Percentiles rank a stretch among this genome's conserved stretches.
Conservation (phyloP, 2,888 invertebrate species). For the Andrena minutula region DNA sequence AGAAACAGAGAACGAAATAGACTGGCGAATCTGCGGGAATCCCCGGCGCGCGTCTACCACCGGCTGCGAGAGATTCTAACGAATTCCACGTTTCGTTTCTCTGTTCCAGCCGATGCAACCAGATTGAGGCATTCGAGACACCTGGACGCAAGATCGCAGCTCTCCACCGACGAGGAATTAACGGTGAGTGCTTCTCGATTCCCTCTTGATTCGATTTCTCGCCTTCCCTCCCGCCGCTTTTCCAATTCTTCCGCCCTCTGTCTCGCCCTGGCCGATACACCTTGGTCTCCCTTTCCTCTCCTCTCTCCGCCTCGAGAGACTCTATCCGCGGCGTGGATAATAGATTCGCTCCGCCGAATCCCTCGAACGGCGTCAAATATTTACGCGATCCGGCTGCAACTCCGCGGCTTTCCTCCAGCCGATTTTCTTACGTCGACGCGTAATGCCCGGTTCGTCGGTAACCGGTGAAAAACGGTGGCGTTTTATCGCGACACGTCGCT, state of each 20-base stretch:
- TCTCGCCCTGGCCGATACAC: neutral
- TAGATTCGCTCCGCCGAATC: constrained; percentile 50
- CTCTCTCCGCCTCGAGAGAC: neutral
- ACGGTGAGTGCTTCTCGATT: constrained; percentile 78
- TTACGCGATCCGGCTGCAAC: constrained; percentile 36
- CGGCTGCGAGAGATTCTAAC: constrained; percentile 7
- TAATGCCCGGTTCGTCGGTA: neutral
- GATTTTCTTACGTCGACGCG: neutral
- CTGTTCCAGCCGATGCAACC: constrained; percentile 79
- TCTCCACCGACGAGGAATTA: constrained; percentile 74
- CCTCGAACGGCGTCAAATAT: constrained; percentile 51
- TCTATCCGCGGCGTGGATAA: constrained; percentile 43
- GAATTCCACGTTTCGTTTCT: constrained; percentile 60
- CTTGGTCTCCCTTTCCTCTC: neutral
- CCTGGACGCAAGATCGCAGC: constrained; percentile 77
- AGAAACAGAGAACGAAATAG: neutral
- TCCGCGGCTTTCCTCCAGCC: neutral
- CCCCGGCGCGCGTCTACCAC: neutral
- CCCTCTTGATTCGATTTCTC: constrained; percentile 64
- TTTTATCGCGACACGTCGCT: constrained; percentile 15
- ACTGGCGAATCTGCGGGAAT: neutral
- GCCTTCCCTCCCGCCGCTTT: constrained; percentile 18
- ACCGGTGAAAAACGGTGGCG: neutral
- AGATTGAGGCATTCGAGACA: constrained; percentile 84
- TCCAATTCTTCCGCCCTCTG: constrained; percentile 4